Evolutionary conservation across 2,888 invertebrate genomes (phyloP), one percentile per base, ranked within the genome.

Genomic region (Cantharis rustica): DNA sequence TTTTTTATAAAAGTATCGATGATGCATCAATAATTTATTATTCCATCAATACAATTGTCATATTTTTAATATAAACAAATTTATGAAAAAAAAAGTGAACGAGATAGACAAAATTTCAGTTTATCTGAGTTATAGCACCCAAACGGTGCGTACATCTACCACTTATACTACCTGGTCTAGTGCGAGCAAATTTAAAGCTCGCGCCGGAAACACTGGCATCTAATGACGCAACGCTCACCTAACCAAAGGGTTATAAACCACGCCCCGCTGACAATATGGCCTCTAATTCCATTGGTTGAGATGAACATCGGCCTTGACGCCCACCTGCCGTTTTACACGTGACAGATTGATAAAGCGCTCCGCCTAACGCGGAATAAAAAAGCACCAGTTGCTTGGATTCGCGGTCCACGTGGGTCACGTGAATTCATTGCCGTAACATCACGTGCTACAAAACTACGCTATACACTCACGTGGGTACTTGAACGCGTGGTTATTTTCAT

Each of bases 201-300:
- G 74, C 77, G 77, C 79, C 79, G 74, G 76, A 79, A 79, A 72
- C 71, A 63, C 69, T 72, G 72, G 78, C 78, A 72, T 73, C 75
- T 69, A 72, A 79, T 85, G 85, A 85, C 83, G 85, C 83, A 84
- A 86, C 82, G 79, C 80, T 80, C 83, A 81, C 77, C 79, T 75
- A 78, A 77, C 80, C 81, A 85, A 87, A 85, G 86, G 86, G 85
- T 86, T 85, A 84, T 82, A 83, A 47, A 84, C 90, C 88, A 90
- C 92, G 91, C 92, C 92, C 89, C 86, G 85, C 88, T 89, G 89
- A 90, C 92, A 92, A 92, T 90, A 92, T 92, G 92, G 92, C 92
- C 91, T 89, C 86, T 85, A 83, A 87, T 88, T 88, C 89, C 91
- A 92, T 92, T 92, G 92, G 92, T 89, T 89, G 89, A 87, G 79